These are phyloP conservation scores for Echiichthys vipera DNA, from an alignment of 2,797 vertebrate genomes.

Conservation along the genomic window DNA sequence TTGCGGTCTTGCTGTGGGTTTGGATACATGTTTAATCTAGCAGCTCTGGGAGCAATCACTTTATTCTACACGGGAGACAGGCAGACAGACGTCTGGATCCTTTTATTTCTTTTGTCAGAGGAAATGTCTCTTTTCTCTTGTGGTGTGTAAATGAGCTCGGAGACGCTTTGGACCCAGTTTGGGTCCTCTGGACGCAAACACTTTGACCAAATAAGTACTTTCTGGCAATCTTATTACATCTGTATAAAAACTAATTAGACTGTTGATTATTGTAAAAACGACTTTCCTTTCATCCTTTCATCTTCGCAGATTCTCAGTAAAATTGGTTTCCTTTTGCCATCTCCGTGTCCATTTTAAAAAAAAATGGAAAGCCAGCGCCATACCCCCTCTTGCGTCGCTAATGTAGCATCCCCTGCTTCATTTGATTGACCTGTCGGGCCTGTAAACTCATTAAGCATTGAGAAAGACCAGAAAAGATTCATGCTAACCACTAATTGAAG, in stretches of 20 bases:
- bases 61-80: slow-evolving; percentile 70
- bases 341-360: slow-evolving; percentile 9
- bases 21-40: slow-evolving; percentile 83
- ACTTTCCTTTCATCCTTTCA: slow-evolving; percentile 8
- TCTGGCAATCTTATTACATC: slow-evolving; percentile 14
- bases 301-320: background rate
- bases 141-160: slow-evolving; percentile 54
- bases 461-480: slow-evolving; percentile 73
- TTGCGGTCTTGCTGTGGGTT: slow-evolving; percentile 81
- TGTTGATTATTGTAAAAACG: background rate
- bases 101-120: slow-evolving; percentile 79
- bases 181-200: slow-evolving; percentile 3
- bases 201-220: slow-evolving; percentile 26
- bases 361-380: background rate
- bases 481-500: slow-evolving; percentile 80
- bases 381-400: slow-evolving; percentile 24
- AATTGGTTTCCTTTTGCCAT: background rate
- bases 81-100: slow-evolving; percentile 76
- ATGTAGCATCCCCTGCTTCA: slow-evolving; percentile 46
- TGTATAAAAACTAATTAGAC: slow-evolving; percentile 21
- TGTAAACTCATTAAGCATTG: slow-evolving; percentile 69
- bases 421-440: slow-evolving; percentile 67
- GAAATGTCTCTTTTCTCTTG: slow-evolving; percentile 79
- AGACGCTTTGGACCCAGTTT: slow-evolving; percentile 43
- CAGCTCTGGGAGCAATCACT: slow-evolving; percentile 85